phyloP scores from a whole-genome alignment of 37 sponge, comb jelly and placozoan genomes.

The Beroe ovata region DNA sequence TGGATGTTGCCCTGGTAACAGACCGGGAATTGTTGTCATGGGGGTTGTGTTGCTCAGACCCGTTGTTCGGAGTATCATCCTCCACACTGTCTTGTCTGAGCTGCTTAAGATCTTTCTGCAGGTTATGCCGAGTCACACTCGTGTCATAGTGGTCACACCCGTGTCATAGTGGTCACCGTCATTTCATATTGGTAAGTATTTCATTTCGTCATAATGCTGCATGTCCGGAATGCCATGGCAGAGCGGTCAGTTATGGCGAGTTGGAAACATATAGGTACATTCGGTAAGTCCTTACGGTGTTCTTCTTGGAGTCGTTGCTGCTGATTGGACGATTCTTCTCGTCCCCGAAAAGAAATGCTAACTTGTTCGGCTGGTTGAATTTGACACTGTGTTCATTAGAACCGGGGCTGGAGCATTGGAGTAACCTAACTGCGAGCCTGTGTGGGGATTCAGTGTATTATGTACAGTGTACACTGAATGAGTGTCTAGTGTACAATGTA shows the following conservation, averaged over 20 bases:
- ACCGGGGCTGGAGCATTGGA: slow-evolving; percentile 45
- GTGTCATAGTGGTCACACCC: background rate
- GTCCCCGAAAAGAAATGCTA: slow-evolving; percentile 18
- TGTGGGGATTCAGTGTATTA: too few species aligned
- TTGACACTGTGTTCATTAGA: slow-evolving; percentile 30
- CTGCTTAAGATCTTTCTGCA: slow-evolving; percentile 64
- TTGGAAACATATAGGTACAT: too few species aligned
- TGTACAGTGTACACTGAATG: too few species aligned
- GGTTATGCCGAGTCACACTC: background rate
- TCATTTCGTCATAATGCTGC: too few species aligned
- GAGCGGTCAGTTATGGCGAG: too few species aligned
- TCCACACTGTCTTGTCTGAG: slow-evolving; percentile 11
- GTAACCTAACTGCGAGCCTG: slow-evolving; percentile 54
- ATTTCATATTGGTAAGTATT: too few species aligned
- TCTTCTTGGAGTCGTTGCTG: slow-evolving; percentile 52
- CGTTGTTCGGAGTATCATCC: background rate
- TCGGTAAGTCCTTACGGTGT: too few species aligned
- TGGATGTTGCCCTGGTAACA: background rate
- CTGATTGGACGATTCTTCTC: slow-evolving; percentile 22
- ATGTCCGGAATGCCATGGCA: too few species aligned
- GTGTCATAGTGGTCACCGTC: too few species aligned
- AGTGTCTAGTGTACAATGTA: too few species aligned
- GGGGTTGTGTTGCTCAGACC: background rate
- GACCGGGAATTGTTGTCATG: background rate
- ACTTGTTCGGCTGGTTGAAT: slow-evolving; percentile 48